Conservation (phyloP, 2,888 invertebrate genomes). For the Diachrysia chrysitis region DNA sequence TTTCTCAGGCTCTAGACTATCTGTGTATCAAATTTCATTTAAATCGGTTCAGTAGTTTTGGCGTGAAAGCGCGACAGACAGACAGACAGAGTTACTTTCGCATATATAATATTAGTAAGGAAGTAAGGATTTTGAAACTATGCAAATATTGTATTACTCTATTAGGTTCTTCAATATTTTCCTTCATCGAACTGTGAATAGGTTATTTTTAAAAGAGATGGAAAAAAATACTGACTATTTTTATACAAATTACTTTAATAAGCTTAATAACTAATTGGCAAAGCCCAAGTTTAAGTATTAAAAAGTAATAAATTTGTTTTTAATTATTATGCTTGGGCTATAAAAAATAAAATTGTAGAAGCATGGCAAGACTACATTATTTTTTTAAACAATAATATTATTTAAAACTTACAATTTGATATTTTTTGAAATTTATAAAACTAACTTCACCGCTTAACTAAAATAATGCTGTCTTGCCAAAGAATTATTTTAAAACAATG, state of each 20-base stretch:
- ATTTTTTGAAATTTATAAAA: constrained; percentile 48
- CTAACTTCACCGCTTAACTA: constrained; percentile 64
- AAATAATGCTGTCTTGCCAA: constrained; percentile 80
- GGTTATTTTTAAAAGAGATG: background rate
- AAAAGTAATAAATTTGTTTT: constrained; percentile 21
- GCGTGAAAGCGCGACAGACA: too few relatives aligned
- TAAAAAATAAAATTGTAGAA: constrained; percentile 28
- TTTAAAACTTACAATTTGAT: constrained; percentile 45
- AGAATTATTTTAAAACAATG: constrained; percentile 42
- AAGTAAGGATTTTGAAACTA: background rate
- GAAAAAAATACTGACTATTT: background rate
- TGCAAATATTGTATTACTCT: background rate
- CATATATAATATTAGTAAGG: too few relatives aligned
- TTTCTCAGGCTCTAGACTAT: too few relatives aligned
- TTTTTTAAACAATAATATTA: constrained; percentile 40
- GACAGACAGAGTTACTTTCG: too few relatives aligned
- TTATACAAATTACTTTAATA: constrained; percentile 32
- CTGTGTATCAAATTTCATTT: too few relatives aligned
- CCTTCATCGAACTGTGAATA: constrained; percentile 40
- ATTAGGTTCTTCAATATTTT: constrained; percentile 22
- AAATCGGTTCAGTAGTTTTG: too few relatives aligned
- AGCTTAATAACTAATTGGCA: constrained; percentile 45
- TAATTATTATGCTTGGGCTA: constrained; percentile 32
- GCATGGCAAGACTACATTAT: constrained; percentile 82
- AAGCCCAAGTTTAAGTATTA: constrained; percentile 33